Evolutionary conservation across 2,113 vertebrate genomes (phyloP), one percentile per base, ranked within the genome.

Genomic region (Nannospalax galili): DNA sequence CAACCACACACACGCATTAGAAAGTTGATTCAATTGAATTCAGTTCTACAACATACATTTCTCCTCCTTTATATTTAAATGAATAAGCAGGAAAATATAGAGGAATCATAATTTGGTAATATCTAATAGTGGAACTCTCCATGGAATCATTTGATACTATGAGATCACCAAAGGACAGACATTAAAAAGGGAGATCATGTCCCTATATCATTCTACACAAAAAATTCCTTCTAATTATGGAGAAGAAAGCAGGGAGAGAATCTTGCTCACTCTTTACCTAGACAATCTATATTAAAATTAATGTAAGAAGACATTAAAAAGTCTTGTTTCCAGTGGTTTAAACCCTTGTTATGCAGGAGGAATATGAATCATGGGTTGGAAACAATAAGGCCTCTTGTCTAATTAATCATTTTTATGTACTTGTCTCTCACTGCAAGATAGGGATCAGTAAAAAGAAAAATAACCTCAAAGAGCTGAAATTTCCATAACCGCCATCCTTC

Each of bases 391-490:
- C 56, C 30, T 62, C 94, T 95, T 70, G 74, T 84, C 96, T 98
- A 98, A 98, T 98, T 98, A 98, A 98, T 98, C 97, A 98, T 95
- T 97, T 98, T 96, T 75, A 87, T 98, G 94, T 60, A 96, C 74
- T 92, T 90, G 91, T 96, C 95, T 96, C 88, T 96, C 91, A 96
- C 78, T 92, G 64, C 85, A 92, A 92, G 93, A 96, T 82, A 97
- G 89, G 67, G 74, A 97, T 97, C 92, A 95, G 97, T 32, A 32
- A 67, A 89, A 70, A 52, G 28, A 92, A 93, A 90, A 98, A 96
- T 95, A 91, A 97, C 96, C 98, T 90, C 28, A 91, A 97, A 94
- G 95, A 93, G 69, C 82, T 93, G 96, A 97, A 78, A 94, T 85
- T 84, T 96, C 84, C 84, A n/a, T 52, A 84, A 78, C 56, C 90